phyloP scores from a whole-genome alignment of 2,113 vertebrate genomes.

The Pachyramphus minor region DNA sequence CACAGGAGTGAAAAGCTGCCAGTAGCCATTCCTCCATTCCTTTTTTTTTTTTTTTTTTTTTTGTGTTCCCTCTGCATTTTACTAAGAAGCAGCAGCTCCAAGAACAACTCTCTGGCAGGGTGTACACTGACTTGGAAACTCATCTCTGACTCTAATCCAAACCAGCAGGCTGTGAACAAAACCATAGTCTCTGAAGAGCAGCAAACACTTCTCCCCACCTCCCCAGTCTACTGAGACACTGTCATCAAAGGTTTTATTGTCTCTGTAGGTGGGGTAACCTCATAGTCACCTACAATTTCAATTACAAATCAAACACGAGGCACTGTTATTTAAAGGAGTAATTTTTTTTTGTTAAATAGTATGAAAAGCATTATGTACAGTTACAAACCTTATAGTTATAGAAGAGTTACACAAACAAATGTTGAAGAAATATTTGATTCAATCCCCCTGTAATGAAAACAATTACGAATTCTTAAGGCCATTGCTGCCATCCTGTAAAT shows the following conservation, averaged over 20 bases:
- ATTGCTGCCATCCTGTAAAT: neutral
- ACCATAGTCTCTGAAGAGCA: neutral
- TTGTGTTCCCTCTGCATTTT: neutral
- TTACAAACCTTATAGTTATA: neutral
- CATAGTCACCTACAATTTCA: neutral
- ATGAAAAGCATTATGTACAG: neutral
- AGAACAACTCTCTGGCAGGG: slow-evolving; percentile 34
- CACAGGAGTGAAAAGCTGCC: neutral
- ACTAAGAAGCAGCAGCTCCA: slow-evolving; percentile 28
- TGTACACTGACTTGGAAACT: slow-evolving; percentile 35
- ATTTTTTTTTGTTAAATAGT: neutral
- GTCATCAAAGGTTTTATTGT: slow-evolving; percentile 20
- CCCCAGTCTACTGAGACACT: neutral
- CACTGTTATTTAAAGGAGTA: neutral
- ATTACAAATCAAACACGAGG: neutral
- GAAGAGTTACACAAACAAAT: neutral
- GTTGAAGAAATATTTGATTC: neutral
- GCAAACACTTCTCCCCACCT: neutral
- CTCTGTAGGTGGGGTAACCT: neutral
- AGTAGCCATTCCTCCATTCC: neutral
- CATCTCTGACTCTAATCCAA: slow-evolving; percentile 56
- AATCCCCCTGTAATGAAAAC: neutral
- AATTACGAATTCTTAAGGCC: neutral
- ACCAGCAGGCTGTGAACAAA: slow-evolving; percentile 52
- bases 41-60: accelerated